Base-by-base conservation (phyloP, 1,140 invertebrate genomes). In the Nasonia giraulti region DNA sequence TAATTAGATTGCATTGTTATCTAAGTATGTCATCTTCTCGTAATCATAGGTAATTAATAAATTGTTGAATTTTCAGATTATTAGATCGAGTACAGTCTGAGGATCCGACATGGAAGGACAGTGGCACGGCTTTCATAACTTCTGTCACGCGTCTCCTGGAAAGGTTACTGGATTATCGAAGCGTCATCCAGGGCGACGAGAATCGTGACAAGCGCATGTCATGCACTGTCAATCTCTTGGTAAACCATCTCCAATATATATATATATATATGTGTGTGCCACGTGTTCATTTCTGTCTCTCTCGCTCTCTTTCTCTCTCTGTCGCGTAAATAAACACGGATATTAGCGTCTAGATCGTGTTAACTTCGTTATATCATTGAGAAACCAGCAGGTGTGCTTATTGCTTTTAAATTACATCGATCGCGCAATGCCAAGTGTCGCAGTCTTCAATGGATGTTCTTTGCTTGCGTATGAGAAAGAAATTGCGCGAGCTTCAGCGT, bases 151-250 rank as follows among this genome's bases (percentile, higher is more conserved):
- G 97, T 50, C 94, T 99, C 37, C 91, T 99, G 82, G 98, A 99
- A 92, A 93, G 97, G 79, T 93, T 99, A 50, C 93, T 99, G 17
- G 98, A 99, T 93, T 99, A 99, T 91, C 95, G 97, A 78, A 97
- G 96, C 89, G 97, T 98, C 6, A 97, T 98, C 91, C 96, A 98
- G 89, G 97, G 97, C 2, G 97, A 98, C 90, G 97, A 98, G 89
- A 98, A 98, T 91, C 94, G 97, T 33, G 97, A 98, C 89, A 98
- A 98, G 91, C 94, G 98, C 68, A 99, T 99, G 98, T 98, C 97
- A 5, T 99, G 98, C 91, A 99, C 98, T 2, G 98, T 99, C 71
- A 99, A 99, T 93, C 93, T 99, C 84, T 93, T 99, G 92, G 97
- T 97, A 92, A 93, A 92, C 85, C 23, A n/a, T 44, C n/a, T 47